Conservation (phyloP, 1,140 invertebrate genomes). For the Platyscapa corneri region DNA sequence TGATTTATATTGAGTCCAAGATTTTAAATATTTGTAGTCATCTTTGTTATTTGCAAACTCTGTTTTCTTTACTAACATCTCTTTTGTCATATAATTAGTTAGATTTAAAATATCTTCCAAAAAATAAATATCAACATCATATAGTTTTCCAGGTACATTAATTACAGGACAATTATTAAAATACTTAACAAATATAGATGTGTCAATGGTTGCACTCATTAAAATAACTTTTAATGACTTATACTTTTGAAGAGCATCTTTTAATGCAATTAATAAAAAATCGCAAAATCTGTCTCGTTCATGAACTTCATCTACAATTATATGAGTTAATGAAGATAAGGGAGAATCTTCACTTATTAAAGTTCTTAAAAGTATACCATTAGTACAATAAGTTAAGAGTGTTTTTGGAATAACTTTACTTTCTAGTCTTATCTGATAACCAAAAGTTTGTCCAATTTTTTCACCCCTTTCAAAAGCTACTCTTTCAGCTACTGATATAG, state of each 20-base stretch:
- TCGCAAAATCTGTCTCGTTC: slow-evolving; percentile 95
- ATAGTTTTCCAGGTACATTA: slow-evolving; percentile 85
- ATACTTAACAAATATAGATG: slow-evolving; percentile 85
- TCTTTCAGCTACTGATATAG: slow-evolving; percentile 88
- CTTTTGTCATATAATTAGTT: slow-evolving; percentile 81
- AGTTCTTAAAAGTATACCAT: slow-evolving; percentile 89
- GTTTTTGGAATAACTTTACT: slow-evolving; percentile 87
- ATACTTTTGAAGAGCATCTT: slow-evolving; percentile 84
- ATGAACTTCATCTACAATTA: slow-evolving; percentile 95
- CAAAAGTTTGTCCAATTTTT: slow-evolving; percentile 88
- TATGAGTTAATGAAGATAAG: slow-evolving; percentile 85
- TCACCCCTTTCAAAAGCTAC: slow-evolving; percentile 90
- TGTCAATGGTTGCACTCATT: slow-evolving; percentile 96
- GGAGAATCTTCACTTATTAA: slow-evolving; percentile 85
- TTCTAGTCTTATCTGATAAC: slow-evolving; percentile 95
- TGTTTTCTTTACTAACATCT: slow-evolving; percentile 75
- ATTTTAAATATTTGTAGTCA: slow-evolving; percentile 73
- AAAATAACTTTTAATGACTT: slow-evolving; percentile 87
- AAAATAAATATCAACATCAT: slow-evolving; percentile 85
- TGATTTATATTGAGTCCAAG: slow-evolving; percentile 69
- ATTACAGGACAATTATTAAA: slow-evolving; percentile 87
- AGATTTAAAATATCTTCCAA: slow-evolving; percentile 88
- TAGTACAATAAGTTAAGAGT: slow-evolving; percentile 92
- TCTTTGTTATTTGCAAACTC: slow-evolving; percentile 72
- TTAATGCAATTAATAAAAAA: slow-evolving; percentile 90